A percentile compares a stretch with the other conserved stretches of the same genome.
Evolutionary conservation across 2,888 invertebrate species (phyloP).

Genomic region (Cataglyphis rosenhaueri): DNA sequence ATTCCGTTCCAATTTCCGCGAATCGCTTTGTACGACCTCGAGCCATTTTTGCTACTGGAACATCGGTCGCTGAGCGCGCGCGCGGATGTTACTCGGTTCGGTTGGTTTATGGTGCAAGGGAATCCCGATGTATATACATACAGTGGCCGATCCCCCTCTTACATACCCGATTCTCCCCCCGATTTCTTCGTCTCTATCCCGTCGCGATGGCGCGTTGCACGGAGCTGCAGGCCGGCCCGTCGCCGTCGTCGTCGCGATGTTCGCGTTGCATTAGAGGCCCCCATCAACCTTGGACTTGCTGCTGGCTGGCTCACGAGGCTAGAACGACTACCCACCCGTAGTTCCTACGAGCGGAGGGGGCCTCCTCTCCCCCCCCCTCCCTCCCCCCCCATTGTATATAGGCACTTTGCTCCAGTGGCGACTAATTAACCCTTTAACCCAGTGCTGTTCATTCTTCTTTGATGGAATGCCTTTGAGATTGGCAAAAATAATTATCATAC

Average conservation of each 20-base stretch:
- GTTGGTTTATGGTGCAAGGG: background rate
- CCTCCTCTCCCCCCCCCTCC: background rate
- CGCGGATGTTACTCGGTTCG: background rate
- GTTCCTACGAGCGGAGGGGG: slow-evolving; percentile 75
- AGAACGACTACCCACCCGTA: slow-evolving; percentile 82
- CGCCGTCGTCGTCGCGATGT: slow-evolving; percentile 37
- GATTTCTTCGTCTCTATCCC: background rate
- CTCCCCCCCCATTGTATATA: slow-evolving; percentile 39
- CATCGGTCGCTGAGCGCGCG: background rate
- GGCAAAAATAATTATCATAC: background rate
- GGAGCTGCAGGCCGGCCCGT: slow-evolving; percentile 36
- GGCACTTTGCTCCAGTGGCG: slow-evolving; percentile 73
- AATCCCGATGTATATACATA: slow-evolving; percentile 14
- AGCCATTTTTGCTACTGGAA: slow-evolving; percentile 10
- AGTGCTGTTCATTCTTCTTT: slow-evolving; percentile 37
- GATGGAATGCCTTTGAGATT: slow-evolving; percentile 20
- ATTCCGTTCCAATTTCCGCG: slow-evolving; percentile 44
- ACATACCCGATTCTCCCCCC: background rate
- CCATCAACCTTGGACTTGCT: slow-evolving; percentile 79
- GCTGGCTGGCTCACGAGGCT: slow-evolving; percentile 74
- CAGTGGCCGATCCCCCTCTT: background rate
- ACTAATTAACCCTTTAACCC: slow-evolving; percentile 78
- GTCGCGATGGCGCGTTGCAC: slow-evolving; percentile 27
- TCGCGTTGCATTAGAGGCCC: slow-evolving; percentile 71
- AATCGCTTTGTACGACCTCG: slow-evolving; percentile 21